A percentile compares a stretch with the other conserved stretches of the same genome.
These are phyloP conservation scores for Coracias cyanogaster DNA, from an alignment of 2,797 vertebrate genomes.

Conservation along the genomic window DNA sequence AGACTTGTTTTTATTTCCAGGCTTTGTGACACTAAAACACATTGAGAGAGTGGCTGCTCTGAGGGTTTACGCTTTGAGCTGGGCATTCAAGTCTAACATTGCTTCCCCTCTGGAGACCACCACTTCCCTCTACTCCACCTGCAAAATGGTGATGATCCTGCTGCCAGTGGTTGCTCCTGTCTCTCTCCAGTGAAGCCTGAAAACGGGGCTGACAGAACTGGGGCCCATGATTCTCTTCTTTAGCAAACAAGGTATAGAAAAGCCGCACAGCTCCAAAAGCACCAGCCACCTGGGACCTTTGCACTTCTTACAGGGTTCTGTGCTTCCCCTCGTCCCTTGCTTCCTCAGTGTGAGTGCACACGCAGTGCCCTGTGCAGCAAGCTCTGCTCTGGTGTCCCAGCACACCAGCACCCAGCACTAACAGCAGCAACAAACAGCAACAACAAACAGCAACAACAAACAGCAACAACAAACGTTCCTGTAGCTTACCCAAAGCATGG, in stretches of 20 bases:
- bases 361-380: not conserved
- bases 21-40: not conserved
- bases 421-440: too few species aligned
- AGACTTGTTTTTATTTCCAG: not conserved
- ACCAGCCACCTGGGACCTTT: not conserved
- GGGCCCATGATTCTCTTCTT: not conserved
- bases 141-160: fast-evolving
- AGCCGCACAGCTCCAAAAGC: not conserved
- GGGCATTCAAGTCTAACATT: not conserved
- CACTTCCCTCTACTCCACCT: not conserved
- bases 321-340: fast-evolving
- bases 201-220: not conserved
- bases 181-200: not conserved
- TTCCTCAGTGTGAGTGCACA: fast-evolving
- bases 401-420: fast-evolving
- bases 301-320: not conserved
- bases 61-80: not conserved
- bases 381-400: not conserved
- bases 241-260: not conserved
- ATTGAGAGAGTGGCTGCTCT: not conserved
- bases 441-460: too few species aligned
- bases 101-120: not conserved
- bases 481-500: too few species aligned
- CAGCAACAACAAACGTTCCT: too few species aligned
- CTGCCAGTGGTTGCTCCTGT: not conserved